These are phyloP conservation scores for Spheniscus humboldti DNA, from an alignment of 2,797 vertebrate genomes.

Conservation along the genomic window DNA sequence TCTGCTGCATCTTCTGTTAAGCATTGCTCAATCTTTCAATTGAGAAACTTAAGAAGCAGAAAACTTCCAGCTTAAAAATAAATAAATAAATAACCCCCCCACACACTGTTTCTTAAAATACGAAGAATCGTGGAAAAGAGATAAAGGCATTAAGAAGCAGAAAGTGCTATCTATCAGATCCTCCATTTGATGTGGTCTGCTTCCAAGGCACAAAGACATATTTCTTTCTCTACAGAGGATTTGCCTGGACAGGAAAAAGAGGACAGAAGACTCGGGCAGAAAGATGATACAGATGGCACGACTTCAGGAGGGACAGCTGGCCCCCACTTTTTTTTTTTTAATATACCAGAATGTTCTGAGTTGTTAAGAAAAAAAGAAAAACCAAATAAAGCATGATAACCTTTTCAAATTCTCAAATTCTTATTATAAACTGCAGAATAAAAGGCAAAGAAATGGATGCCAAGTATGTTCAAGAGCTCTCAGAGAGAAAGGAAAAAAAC, in stretches of 20 bases:
- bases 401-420: background rate
- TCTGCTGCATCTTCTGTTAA: background rate
- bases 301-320: background rate
- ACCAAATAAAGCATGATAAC: background rate
- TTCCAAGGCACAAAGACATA: background rate
- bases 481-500: background rate
- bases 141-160: background rate
- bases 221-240: background rate
- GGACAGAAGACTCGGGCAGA: background rate
- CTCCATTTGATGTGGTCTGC: background rate
- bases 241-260: background rate
- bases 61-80: background rate
- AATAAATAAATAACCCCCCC: background rate
- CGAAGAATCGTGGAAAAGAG: background rate
- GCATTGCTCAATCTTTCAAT: background rate
- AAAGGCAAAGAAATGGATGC: background rate
- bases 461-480: background rate
- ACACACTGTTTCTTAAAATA: background rate
- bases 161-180: background rate
- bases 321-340: background rate
- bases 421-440: background rate
- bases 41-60: background rate
- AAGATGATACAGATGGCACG: background rate
- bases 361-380: background rate
- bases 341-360: background rate